phyloP scores from a whole-genome alignment of 2,888 invertebrate species.

The Lasioglossum calceatum region DNA sequence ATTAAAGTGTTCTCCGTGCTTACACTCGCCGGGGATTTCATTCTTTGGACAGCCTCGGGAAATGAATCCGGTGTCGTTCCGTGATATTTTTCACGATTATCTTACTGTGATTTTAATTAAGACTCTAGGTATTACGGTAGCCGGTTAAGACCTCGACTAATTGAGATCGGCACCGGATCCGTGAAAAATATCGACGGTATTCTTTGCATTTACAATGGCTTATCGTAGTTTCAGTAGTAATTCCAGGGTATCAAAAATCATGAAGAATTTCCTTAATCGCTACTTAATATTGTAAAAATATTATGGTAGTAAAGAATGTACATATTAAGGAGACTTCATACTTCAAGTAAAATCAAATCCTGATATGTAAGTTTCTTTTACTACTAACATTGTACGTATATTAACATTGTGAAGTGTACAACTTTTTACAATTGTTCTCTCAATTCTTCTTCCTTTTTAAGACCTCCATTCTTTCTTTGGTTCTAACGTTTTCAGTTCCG shows the following conservation, averaged over 20 bases:
- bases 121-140: background rate
- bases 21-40: background rate
- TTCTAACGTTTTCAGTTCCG: too few species aligned
- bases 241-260: background rate
- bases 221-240: background rate
- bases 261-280: background rate
- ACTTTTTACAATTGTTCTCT: too few species aligned
- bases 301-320: too few species aligned
- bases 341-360: too few species aligned
- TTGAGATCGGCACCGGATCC: background rate
- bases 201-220: background rate
- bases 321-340: too few species aligned
- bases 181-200: background rate
- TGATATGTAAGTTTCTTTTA: too few species aligned
- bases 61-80: slow-evolving; percentile 8
- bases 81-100: background rate
- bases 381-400: too few species aligned
- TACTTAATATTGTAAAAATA: too few species aligned
- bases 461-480: too few species aligned
- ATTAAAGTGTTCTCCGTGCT: slow-evolving; percentile 42
- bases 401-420: too few species aligned
- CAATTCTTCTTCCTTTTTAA: too few species aligned
- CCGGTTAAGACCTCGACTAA: background rate
- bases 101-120: slow-evolving; percentile 29
- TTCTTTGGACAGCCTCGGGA: slow-evolving; percentile 1